Evolutionary conservation across 2,113 vertebrate genomes (phyloP).

Genomic region (Zosterops lateralis): DNA sequence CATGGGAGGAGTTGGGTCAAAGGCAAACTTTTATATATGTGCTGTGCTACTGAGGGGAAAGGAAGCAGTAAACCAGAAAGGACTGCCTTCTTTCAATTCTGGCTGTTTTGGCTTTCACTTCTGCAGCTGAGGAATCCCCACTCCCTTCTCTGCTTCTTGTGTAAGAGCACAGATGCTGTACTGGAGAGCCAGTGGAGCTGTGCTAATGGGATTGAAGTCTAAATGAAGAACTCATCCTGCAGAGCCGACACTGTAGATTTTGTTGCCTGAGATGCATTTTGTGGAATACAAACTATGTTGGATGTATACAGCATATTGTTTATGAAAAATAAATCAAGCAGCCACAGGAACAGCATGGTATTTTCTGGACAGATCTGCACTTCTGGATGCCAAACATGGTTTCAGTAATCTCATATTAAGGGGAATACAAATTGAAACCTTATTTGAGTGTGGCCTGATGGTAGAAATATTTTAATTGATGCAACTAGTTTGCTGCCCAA

Average conservation of each 20-base stretch:
- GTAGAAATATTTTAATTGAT: slow-evolving; percentile 4
- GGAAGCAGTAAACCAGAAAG: slow-evolving; percentile 52
- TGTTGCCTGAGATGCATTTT: background rate
- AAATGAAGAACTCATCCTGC: background rate
- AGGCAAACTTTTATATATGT: slow-evolving; percentile 21
- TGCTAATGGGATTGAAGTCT: slow-evolving; percentile 5
- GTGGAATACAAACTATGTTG: background rate
- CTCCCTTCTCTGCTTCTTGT: background rate
- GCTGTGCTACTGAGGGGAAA: background rate
- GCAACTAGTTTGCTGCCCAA: background rate
- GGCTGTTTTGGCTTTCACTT: background rate
- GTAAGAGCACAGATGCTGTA: background rate
- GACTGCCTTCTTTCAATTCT: background rate
- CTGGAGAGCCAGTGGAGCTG: background rate
- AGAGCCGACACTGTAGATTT: background rate
- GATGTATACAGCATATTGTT: background rate
- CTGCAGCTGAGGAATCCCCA: slow-evolving; percentile 7
- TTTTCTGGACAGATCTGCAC: slow-evolving; percentile 2
- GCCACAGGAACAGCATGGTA: background rate
- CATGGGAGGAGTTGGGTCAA: slow-evolving; percentile 37
- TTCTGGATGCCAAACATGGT: slow-evolving; percentile 30
- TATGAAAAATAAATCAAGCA: slow-evolving; percentile 29
- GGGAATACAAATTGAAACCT: slow-evolving; percentile 34
- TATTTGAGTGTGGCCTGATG: background rate
- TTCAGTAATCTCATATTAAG: slow-evolving; percentile 30